Percentiles rank a stretch among this genome's conserved stretches.
Evolutionary conservation across 2,113 vertebrate species (phyloP).

Genomic region (Aegotheles bennettii): DNA sequence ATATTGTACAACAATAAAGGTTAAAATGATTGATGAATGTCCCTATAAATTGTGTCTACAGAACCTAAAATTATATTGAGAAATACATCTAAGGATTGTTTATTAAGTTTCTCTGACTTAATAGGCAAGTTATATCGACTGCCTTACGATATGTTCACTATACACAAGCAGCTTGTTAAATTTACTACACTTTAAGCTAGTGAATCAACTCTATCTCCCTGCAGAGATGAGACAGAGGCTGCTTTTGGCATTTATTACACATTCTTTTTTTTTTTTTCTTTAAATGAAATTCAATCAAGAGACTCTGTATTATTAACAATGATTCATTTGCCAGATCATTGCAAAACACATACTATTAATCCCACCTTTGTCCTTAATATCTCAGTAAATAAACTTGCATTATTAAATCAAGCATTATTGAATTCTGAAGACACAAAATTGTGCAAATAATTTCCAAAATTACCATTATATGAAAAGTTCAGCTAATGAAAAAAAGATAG

Average conservation of each 20-base stretch:
- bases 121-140: background rate
- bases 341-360: background rate
- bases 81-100: background rate
- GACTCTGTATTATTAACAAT: background rate
- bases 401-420: background rate
- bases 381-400: background rate
- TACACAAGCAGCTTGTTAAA: background rate
- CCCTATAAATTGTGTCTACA: background rate
- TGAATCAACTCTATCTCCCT: background rate
- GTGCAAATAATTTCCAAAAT: background rate
- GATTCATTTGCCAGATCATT: background rate
- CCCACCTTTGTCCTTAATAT: background rate
- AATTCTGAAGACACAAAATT: background rate
- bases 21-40: background rate
- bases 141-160: background rate
- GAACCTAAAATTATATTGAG: background rate
- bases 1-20: background rate
- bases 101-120: background rate
- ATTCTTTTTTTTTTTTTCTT: background rate
- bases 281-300: slow-evolving; percentile 33
- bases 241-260: background rate
- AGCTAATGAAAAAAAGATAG: background rate
- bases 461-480: background rate
- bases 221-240: background rate
- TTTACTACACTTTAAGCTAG: background rate